Base-by-base conservation (phyloP, 1,140 invertebrate species). In the Dryas iulia region DNA sequence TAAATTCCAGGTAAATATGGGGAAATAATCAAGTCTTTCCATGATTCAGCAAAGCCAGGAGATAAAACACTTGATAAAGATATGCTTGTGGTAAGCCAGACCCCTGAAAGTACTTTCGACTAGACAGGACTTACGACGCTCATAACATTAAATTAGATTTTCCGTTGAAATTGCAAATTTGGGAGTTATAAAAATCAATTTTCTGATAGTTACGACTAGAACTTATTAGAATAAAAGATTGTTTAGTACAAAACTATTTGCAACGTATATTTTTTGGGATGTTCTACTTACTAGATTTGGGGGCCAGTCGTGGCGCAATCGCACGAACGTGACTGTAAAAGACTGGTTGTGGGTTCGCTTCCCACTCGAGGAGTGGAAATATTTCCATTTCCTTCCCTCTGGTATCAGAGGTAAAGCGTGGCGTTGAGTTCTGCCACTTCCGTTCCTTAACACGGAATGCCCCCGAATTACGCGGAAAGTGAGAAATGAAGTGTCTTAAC, bases 21-120 rank as follows among this genome's bases (percentile, higher is more conserved):
- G 0, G 14, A 47, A 47, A 18, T 47, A 18, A 47, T 18, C 7
- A 21, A 21, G n/a, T 7, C 39, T n/a, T 47, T 47, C 18, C 39
- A 47, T 18, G 14, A 47, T 2, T n/a, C n/a, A n/a, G n/a, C 39
- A n/a, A 56, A 56, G 21, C n/a, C n/a, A n/a, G 63, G 60, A 30
- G 70, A 52, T 6, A 70, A 68, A 7, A 67, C 77, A 28, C 78
- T 81, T 30, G 77, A 86, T 53, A 53, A 76, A 52, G 57, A 77
- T 66, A 86, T 86, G 80, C 64, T 82, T 25, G 33, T 71, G 24
- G 83, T 85, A 62, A 79, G 77, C 77, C 28, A 30, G 8, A 28
- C 21, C 18, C n/a, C 3, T 57, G 12, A 56, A 10, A 39, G 61
- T 69, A 53, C 7, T 30, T 63, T 67, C 59, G 71, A 58, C 61